Conservation (phyloP, 2,113 vertebrate genomes). For the Psittacus erithacus region DNA sequence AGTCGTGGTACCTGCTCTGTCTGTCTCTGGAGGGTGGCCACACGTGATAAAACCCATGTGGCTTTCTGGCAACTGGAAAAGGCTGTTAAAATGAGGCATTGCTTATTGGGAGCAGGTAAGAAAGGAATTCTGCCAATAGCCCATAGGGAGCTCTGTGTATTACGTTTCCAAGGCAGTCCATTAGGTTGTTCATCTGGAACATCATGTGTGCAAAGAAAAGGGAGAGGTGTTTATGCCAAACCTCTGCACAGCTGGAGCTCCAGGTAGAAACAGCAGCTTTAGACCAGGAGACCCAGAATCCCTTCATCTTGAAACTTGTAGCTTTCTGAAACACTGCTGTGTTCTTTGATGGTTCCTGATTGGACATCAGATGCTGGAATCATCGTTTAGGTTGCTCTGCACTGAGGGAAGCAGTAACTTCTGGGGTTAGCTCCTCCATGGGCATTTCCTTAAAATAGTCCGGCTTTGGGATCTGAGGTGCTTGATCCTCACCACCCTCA, state of each 20-base stretch:
- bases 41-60: fast-evolving
- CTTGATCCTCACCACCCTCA: neutral
- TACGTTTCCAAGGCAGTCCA: neutral
- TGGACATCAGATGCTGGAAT: neutral
- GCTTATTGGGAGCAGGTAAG: neutral
- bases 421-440: neutral
- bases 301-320: neutral
- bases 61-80: neutral
- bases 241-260: neutral
- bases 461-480: neutral
- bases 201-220: neutral
- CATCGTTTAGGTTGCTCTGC: fast-evolving
- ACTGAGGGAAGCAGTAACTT: neutral
- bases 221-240: neutral
- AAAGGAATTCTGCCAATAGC: neutral
- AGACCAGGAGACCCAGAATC: fast-evolving
- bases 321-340: neutral
- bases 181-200: neutral
- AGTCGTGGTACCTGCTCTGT: neutral
- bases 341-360: neutral
- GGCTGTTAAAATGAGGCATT: neutral
- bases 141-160: fast-evolving
- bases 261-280: neutral
- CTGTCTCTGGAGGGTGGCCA: neutral
- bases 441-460: neutral